phyloP scores from a whole-genome alignment of 2,888 invertebrate species.

The Orthosia gracilis region DNA sequence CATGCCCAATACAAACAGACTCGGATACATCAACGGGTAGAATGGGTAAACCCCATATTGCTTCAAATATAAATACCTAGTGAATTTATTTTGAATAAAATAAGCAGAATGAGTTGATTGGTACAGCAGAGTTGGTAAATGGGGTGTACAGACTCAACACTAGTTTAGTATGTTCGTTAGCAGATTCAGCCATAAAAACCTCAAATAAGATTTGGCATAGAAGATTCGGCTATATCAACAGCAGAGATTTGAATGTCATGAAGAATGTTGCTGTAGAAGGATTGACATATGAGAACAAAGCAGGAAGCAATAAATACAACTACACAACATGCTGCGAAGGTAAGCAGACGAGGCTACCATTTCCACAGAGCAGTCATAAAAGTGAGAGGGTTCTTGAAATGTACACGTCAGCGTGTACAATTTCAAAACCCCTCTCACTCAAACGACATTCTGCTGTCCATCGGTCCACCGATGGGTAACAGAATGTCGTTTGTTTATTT shows the following conservation, averaged over 20 bases:
- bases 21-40: too few species aligned
- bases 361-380: not conserved
- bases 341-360: not conserved
- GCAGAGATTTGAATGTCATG: not conserved
- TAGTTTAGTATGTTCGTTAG: not conserved
- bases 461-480: too few species aligned
- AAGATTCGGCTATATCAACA: conserved; percentile 4
- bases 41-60: too few species aligned
- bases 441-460: too few species aligned
- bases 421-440: too few species aligned
- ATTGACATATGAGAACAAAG: not conserved
- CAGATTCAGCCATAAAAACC: not conserved
- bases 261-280: not conserved
- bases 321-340: not conserved
- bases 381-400: too few species aligned
- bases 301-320: not conserved
- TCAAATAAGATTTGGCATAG: not conserved
- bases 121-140: not conserved
- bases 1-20: too few species aligned
- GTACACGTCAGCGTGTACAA: too few species aligned
- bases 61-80: too few species aligned
- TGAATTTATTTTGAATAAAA: too few species aligned
- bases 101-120: not conserved
- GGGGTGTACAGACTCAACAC: not conserved
- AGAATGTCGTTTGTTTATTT: conserved; percentile 1